phyloP scores from a whole-genome alignment of 1,140 invertebrate genomes.

The Bombus vancouverensis region DNA sequence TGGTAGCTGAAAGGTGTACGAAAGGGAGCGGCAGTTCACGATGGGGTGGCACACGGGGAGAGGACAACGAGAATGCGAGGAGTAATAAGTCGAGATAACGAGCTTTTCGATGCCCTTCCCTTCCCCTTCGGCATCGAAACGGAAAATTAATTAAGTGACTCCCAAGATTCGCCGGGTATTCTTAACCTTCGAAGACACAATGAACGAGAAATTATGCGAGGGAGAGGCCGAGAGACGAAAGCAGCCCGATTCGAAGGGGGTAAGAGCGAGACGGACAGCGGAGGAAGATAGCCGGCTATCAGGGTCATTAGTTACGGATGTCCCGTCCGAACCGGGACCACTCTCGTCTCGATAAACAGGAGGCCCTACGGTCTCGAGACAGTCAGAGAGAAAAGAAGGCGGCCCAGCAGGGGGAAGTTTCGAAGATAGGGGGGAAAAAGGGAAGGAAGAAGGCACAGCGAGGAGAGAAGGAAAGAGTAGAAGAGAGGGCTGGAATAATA shows the following conservation, averaged over 20 bases:
- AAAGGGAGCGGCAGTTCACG: conserved; percentile 43
- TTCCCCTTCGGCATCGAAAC: conserved; percentile 64
- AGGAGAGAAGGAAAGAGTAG: not conserved
- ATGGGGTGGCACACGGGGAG: conserved; percentile 10
- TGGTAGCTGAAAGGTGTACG: conserved; percentile 59
- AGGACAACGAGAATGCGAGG: conserved; percentile 62
- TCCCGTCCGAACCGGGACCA: conserved; percentile 78
- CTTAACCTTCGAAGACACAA: conserved; percentile 74
- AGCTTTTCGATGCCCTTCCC: conserved; percentile 70
- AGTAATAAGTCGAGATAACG: conserved; percentile 73
- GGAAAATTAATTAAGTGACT: conserved; percentile 80
- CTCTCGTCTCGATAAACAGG: conserved; percentile 79
- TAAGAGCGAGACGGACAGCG: conserved; percentile 49
- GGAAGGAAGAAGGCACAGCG: conserved; percentile 16
- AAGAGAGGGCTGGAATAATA: conserved; percentile 77
- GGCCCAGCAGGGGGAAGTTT: conserved; percentile 49
- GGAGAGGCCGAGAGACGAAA: conserved; percentile 40
- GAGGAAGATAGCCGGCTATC: conserved; percentile 73
- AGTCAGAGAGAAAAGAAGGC: conserved; percentile 52
- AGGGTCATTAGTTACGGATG: conserved; percentile 82
- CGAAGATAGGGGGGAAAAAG: conserved; percentile 21
- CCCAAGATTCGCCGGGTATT: conserved; percentile 70
- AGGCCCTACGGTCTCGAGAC: conserved; percentile 60
- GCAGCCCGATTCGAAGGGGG: conserved; percentile 24
- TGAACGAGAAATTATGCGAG: conserved; percentile 64